Conservation (phyloP, 2,113 vertebrate genomes). For the Leiothrix lutea region DNA sequence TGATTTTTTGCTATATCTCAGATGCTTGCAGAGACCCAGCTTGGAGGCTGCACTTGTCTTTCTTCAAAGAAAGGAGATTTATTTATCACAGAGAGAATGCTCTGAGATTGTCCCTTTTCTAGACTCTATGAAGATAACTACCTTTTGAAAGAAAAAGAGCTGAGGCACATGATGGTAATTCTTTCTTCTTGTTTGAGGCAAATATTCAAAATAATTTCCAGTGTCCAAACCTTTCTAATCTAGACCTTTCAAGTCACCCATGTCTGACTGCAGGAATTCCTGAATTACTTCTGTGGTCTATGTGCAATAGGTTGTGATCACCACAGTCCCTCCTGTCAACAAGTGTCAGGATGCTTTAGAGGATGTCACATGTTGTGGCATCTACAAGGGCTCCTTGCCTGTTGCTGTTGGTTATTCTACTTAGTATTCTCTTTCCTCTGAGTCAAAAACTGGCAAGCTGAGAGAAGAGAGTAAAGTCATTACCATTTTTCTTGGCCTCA, state of each 20-base stretch:
- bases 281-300: not conserved
- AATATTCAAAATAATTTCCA: not conserved
- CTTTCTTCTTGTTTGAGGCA: not conserved
- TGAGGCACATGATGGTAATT: not conserved
- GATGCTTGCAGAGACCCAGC: not conserved
- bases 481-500: conserved; percentile 8
- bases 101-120: not conserved
- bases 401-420: not conserved
- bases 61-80: not conserved
- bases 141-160: not conserved
- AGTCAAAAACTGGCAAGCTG: not conserved
- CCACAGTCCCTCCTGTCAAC: not conserved
- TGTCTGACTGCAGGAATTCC: not conserved
- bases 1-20: not conserved
- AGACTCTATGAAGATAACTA: not conserved
- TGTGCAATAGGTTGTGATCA: not conserved
- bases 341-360: not conserved
- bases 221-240: not conserved
- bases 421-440: not conserved
- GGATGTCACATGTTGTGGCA: not conserved
- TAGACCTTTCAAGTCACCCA: not conserved
- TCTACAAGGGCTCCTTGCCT: not conserved
- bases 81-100: not conserved
- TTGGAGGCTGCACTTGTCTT: not conserved
- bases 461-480: not conserved